Percentiles rank a stretch among this genome's conserved stretches.
phyloP scores from a whole-genome alignment of 2,797 vertebrate species.

The Apogon hyalosoma region DNA sequence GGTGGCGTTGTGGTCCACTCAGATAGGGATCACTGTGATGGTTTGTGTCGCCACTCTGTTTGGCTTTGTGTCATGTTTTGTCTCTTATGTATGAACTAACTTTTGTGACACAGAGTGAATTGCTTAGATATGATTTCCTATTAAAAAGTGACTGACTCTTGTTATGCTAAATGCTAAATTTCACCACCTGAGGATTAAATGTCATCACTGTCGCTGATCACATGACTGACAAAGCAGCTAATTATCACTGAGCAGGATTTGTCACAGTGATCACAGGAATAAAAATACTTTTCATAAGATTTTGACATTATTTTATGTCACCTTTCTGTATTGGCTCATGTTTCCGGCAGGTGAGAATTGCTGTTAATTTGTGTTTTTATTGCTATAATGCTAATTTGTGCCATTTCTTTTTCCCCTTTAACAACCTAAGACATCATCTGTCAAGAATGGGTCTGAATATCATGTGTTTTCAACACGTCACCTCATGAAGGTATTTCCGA shows the following conservation, averaged over 20 bases:
- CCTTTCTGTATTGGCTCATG: slow-evolving; percentile 11
- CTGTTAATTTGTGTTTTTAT: slow-evolving; percentile 24
- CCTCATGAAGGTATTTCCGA: too few relatives aligned
- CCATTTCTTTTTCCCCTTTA: neutral
- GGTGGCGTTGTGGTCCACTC: slow-evolving; percentile 36
- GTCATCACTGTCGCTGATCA: too few relatives aligned
- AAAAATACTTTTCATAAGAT: slow-evolving; percentile 1
- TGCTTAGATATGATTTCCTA: too few relatives aligned
- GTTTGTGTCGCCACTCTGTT: slow-evolving; percentile 30
- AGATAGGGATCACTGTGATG: slow-evolving; percentile 58
- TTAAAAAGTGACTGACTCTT: too few relatives aligned
- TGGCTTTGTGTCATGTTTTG: slow-evolving; percentile 2
- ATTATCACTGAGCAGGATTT: slow-evolving; percentile 14
- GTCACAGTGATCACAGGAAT: slow-evolving; percentile 16
- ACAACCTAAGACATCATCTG: too few relatives aligned
- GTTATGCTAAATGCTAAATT: too few relatives aligned
- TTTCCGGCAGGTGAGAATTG: slow-evolving; percentile 25
- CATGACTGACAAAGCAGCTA: slow-evolving; percentile 2
- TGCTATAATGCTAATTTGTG: slow-evolving; percentile 6
- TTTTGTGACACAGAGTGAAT: too few relatives aligned
- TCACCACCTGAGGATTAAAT: too few relatives aligned
- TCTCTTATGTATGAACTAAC: slow-evolving; percentile 6
- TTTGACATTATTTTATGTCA: slow-evolving; percentile 8
- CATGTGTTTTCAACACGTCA: too few relatives aligned
- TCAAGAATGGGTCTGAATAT: too few relatives aligned